Conservation (phyloP, 2,113 vertebrate genomes). For the Carlito syrichta region DNA sequence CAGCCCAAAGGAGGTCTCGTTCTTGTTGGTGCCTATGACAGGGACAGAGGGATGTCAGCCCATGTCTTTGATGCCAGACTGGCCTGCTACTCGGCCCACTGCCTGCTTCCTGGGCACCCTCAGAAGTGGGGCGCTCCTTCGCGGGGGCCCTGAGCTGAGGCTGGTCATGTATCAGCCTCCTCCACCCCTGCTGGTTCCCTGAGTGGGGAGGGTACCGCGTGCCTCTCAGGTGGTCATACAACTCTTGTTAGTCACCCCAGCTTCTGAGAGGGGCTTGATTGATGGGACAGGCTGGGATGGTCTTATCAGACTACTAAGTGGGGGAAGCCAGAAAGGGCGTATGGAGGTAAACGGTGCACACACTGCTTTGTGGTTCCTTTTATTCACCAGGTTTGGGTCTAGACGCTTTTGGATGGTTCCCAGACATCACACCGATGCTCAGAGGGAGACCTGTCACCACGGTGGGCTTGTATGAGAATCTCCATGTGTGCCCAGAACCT, state of each 20-base stretch:
- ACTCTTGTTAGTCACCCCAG: background rate
- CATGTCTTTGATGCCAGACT: rapidly evolving
- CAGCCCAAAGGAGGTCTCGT: slow-evolving; percentile 92
- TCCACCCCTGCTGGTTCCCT: background rate
- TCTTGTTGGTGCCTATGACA: slow-evolving; percentile 91
- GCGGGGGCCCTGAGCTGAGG: background rate
- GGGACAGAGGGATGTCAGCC: background rate
- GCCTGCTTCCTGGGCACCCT: background rate
- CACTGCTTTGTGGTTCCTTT: too few species aligned
- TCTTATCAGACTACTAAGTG: background rate
- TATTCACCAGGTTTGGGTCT: background rate
- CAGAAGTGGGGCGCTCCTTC: background rate
- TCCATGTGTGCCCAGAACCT: rapidly evolving
- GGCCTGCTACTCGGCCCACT: background rate
- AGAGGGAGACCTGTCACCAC: background rate
- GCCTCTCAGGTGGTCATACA: background rate
- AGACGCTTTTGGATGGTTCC: background rate
- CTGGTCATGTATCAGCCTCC: rapidly evolving
- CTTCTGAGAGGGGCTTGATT: background rate
- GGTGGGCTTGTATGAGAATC: background rate
- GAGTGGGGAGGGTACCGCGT: rapidly evolving
- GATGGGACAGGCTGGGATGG: background rate
- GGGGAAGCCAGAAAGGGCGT: background rate
- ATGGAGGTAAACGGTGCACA: too few species aligned
- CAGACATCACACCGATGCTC: background rate